Evolutionary conservation across 2,888 invertebrate genomes (phyloP).

Genomic region (Eulithis prunata): DNA sequence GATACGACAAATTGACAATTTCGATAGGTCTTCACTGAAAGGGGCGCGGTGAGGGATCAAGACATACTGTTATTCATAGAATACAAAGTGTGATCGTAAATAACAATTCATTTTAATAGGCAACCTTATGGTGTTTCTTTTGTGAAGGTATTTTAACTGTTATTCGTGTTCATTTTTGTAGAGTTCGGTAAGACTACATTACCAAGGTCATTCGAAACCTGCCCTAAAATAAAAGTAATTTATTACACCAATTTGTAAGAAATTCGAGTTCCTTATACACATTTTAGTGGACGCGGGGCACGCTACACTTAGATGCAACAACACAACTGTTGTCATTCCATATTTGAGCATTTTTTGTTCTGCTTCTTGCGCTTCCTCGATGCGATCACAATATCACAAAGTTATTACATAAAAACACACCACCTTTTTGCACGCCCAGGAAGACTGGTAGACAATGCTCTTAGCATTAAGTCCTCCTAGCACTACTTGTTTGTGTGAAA

Average conservation of each 20-base stretch:
- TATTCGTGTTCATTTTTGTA: conserved; percentile 3
- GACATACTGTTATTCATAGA: conserved; percentile 30
- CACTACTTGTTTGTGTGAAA: too few species aligned
- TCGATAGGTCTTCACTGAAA: conserved; percentile 41
- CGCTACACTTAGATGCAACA: conserved; percentile 9
- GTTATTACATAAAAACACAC: too few species aligned
- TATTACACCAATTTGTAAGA: conserved; percentile 29
- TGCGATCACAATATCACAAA: too few species aligned
- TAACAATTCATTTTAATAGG: conserved; percentile 25
- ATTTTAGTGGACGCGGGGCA: conserved; percentile 30
- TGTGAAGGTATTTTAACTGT: conserved; percentile 2
- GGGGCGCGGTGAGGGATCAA: conserved; percentile 35
- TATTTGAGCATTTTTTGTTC: background rate
- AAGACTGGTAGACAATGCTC: too few species aligned
- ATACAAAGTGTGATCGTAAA: conserved; percentile 27
- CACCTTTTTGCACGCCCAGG: too few species aligned
- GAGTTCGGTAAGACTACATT: background rate
- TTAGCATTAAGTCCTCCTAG: too few species aligned
- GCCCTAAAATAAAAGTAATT: conserved; percentile 22
- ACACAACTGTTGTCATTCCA: background rate
- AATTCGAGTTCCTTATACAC: conserved; percentile 40
- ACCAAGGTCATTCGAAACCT: conserved; percentile 13
- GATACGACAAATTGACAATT: conserved; percentile 43
- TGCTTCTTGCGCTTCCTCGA: background rate
- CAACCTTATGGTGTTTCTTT: conserved; percentile 12